phyloP scores from a whole-genome alignment of 2,888 invertebrate genomes.

The Spilosoma lubricipeda region DNA sequence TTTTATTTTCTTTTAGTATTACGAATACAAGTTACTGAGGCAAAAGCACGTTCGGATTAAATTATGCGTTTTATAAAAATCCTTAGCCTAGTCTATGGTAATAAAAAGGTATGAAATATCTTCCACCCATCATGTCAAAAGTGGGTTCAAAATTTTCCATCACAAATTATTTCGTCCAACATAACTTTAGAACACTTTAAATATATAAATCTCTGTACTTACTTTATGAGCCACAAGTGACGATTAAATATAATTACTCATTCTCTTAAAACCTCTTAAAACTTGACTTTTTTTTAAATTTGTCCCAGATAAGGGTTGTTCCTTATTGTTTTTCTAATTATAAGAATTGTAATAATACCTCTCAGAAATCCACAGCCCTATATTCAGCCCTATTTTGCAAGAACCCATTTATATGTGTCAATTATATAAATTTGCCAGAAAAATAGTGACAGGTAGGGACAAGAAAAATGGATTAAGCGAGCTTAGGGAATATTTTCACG shows the following conservation, averaged over 20 bases:
- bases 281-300: not conserved
- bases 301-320: not conserved
- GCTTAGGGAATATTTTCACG: not conserved
- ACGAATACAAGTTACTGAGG: not conserved
- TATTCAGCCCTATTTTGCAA: not conserved
- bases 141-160: not conserved
- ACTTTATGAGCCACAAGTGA: not conserved
- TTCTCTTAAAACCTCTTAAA: not conserved
- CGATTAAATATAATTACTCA: too few relatives aligned
- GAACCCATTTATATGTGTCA: not conserved
- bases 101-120: not conserved
- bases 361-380: not conserved
- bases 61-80: not conserved
- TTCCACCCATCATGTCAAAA: not conserved
- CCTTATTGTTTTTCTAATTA: not conserved
- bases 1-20: conserved; percentile 1
- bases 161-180: not conserved
- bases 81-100: not conserved
- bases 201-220: not conserved
- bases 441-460: not conserved
- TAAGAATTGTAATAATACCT: not conserved
- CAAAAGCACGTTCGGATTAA: not conserved
- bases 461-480: conserved; percentile 5
- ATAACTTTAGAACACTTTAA: not conserved
- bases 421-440: conserved; percentile 5